These are phyloP conservation scores for Dicentrarchus labrax DNA, from an alignment of 2,113 vertebrate species.

Conservation along the genomic window DNA sequence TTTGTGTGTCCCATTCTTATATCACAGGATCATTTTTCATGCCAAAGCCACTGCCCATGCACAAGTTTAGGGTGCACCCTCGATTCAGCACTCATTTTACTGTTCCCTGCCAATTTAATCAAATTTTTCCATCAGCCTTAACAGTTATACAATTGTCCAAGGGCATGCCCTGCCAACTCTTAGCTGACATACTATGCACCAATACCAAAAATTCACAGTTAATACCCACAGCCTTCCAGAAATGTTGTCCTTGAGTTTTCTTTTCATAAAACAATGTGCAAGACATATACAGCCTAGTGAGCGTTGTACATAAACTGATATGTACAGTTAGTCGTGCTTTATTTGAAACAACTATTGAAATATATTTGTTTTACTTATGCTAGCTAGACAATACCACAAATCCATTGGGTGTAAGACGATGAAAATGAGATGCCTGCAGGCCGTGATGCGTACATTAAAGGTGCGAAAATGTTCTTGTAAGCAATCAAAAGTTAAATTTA, in stretches of 20 bases:
- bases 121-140: conserved; percentile 10
- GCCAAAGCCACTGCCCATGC: neutral
- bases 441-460: no score
- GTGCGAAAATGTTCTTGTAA: no score
- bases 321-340: no score
- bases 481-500: no score
- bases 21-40: neutral
- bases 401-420: no score
- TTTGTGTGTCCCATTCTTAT: neutral
- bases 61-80: neutral
- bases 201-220: neutral
- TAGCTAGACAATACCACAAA: no score
- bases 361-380: no score
- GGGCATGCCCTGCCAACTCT: conserved; percentile 10
- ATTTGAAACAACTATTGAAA: no score
- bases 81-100: neutral
- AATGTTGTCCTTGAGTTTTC: conserved; percentile 8
- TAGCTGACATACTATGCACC: neutral
- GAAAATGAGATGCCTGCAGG: no score
- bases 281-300: no score
- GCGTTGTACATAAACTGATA: no score
- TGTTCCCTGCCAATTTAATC: conserved; percentile 13
- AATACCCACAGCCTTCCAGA: neutral
- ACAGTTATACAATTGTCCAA: neutral
- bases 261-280: neutral